Conservation (phyloP, 2,797 vertebrate species). For the Acanthurus lineatus region DNA sequence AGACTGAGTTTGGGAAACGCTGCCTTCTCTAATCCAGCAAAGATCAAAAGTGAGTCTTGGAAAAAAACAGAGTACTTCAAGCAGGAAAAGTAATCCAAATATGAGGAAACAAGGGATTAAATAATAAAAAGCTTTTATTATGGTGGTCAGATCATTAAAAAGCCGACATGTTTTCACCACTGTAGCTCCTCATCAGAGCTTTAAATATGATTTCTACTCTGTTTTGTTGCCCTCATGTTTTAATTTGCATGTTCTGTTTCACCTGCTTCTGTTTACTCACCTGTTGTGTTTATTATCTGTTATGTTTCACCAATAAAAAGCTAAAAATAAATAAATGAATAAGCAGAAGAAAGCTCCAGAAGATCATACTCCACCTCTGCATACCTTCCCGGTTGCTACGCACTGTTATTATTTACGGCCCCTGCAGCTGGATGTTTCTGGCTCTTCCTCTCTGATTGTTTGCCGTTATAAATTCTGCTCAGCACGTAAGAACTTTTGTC, state of each 20-base stretch:
- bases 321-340: background rate
- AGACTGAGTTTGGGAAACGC: too few relatives aligned
- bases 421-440: conserved; percentile 52
- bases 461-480: conserved; percentile 40
- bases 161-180: too few relatives aligned
- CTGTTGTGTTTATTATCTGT: conserved; percentile 12
- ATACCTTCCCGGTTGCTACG: conserved; percentile 65
- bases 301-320: conserved; percentile 1
- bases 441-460: conserved; percentile 49
- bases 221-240: background rate
- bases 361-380: conserved; percentile 15
- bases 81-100: too few relatives aligned
- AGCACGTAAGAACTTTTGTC: conserved; percentile 66
- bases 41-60: too few relatives aligned
- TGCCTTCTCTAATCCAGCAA: too few relatives aligned
- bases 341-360: background rate
- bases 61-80: too few relatives aligned
- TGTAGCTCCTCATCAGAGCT: too few relatives aligned
- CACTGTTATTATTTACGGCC: conserved; percentile 68
- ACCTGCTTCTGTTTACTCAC: conserved; percentile 17
- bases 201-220: too few relatives aligned
- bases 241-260: background rate
- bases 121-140: too few relatives aligned
- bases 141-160: too few relatives aligned
- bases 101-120: too few relatives aligned